A percentile compares a stretch with the other conserved stretches of the same genome.
phyloP scores from a whole-genome alignment of 1,140 invertebrate species.

The Aphis craccivora region DNA sequence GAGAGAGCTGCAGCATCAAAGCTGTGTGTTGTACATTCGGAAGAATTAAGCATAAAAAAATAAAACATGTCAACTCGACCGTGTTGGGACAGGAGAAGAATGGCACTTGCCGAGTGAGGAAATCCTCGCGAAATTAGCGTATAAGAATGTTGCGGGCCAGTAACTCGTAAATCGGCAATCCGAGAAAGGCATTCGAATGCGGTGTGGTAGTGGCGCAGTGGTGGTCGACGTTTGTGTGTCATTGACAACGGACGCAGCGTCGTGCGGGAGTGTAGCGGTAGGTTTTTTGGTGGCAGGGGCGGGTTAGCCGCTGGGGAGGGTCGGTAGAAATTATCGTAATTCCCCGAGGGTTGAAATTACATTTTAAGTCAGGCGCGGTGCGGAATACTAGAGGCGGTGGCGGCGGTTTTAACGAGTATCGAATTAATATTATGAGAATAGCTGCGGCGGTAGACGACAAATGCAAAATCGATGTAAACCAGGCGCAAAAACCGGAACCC shows the following conservation, averaged over 20 bases:
- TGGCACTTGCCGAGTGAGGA: neutral
- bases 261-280: neutral
- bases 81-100: neutral
- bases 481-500: conserved; percentile 41
- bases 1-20: neutral
- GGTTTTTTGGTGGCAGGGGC: neutral
- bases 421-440: conserved; percentile 55
- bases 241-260: neutral
- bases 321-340: conserved; percentile 49
- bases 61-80: neutral
- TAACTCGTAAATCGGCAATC: conserved; percentile 9
- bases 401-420: conserved; percentile 52
- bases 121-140: neutral
- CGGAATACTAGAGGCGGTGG: neutral
- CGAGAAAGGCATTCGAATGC: neutral
- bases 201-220: neutral
- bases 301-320: neutral
- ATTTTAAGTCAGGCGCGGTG: conserved; percentile 51
- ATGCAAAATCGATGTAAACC: conserved; percentile 57
- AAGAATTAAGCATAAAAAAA: neutral
- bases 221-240: neutral
- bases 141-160: conserved; percentile 19
- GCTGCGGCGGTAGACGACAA: conserved; percentile 52
- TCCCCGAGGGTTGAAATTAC: conserved; percentile 47
- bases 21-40: too few relatives aligned